Percentiles rank a stretch among this genome's conserved stretches.
phyloP scores from a whole-genome alignment of 2,888 invertebrate species.

The Dryocosmus kuriphilus region DNA sequence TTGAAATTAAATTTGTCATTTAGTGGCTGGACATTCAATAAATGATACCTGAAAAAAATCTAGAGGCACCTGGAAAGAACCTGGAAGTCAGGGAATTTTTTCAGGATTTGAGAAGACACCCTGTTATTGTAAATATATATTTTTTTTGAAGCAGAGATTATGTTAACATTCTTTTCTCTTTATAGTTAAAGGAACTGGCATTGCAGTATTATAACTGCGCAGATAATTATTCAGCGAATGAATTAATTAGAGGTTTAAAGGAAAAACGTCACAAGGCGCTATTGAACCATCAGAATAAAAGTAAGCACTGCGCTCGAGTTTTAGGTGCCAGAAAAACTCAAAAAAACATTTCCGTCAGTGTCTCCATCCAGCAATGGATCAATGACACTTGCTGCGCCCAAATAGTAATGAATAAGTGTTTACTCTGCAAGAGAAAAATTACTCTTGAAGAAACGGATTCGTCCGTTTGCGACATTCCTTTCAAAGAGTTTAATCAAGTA shows the following conservation, averaged over 20 bases:
- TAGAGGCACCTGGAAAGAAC: too few relatives aligned
- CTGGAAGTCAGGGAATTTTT: too few relatives aligned
- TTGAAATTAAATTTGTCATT: too few relatives aligned
- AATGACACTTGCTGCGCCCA: constrained; percentile 72
- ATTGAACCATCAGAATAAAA: constrained; percentile 57
- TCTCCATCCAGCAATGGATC: constrained; percentile 69
- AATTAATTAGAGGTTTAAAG: constrained; percentile 78
- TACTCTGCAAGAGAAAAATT: constrained; percentile 61
- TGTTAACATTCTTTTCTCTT: constrained; percentile 55
- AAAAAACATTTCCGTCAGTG: constrained; percentile 57
- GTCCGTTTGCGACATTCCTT: constrained; percentile 60
- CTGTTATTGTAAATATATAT: neutral
- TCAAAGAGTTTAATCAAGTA: constrained; percentile 58
- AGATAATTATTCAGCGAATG: constrained; percentile 78
- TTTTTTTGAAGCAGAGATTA: neutral
- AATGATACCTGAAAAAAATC: too few relatives aligned
- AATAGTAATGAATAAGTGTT: constrained; percentile 70
- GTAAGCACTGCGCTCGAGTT: constrained; percentile 60
- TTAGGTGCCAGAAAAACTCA: constrained; percentile 56
- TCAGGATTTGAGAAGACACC: too few relatives aligned
- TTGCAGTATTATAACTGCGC: constrained; percentile 86
- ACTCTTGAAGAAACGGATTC: constrained; percentile 40
- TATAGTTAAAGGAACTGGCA: constrained; percentile 85
- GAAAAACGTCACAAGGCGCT: constrained; percentile 61
- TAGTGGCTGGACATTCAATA: too few relatives aligned